Percentiles rank a stretch among this genome's conserved stretches.
These are phyloP conservation scores for Tribolium castaneum DNA, from an alignment of 1,140 invertebrate genomes.

Conservation along the genomic window DNA sequence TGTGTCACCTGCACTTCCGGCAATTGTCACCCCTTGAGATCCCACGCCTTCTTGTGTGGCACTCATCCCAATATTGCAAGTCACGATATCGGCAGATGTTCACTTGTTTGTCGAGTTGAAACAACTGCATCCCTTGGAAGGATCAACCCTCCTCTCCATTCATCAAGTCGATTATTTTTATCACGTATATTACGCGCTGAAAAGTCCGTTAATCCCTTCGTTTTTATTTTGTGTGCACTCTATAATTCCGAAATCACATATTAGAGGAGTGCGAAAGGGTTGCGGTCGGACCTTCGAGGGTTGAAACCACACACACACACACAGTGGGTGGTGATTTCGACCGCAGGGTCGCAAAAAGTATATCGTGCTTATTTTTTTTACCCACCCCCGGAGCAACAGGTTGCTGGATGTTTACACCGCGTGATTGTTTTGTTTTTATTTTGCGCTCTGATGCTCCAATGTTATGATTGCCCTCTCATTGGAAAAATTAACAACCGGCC, in stretches of 20 bases:
- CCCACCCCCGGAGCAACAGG: conserved; percentile 47
- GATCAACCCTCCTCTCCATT: conserved; percentile 23
- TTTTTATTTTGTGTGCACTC: conserved; percentile 29
- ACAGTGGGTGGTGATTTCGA: conserved; percentile 49
- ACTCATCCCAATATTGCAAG: conserved; percentile 55
- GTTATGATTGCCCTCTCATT: conserved; percentile 36
- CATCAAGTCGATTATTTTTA: conserved; percentile 4
- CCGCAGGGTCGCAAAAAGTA: conserved; percentile 51
- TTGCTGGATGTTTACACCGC: conserved; percentile 37
- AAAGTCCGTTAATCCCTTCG: neutral
- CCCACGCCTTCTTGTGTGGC: conserved; percentile 50
- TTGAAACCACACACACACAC: conserved; percentile 42
- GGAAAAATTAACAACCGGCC: conserved; percentile 9
- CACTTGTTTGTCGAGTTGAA: conserved; percentile 55
- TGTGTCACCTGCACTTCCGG: conserved; percentile 25
- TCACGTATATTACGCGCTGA: neutral
- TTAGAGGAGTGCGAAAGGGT: conserved; percentile 48
- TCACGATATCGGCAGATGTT: conserved; percentile 58
- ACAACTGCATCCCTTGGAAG: conserved; percentile 53
- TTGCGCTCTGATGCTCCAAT: conserved; percentile 45
- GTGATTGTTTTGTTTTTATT: conserved; percentile 50
- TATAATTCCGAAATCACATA: conserved; percentile 47
- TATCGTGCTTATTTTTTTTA: conserved; percentile 51
- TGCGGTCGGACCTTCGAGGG: conserved; percentile 48
- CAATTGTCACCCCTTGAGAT: conserved; percentile 37